Evolutionary conservation across 2,113 vertebrate species (phyloP), one percentile per base, ranked within the genome.

Genomic region (Rynchops niger): DNA sequence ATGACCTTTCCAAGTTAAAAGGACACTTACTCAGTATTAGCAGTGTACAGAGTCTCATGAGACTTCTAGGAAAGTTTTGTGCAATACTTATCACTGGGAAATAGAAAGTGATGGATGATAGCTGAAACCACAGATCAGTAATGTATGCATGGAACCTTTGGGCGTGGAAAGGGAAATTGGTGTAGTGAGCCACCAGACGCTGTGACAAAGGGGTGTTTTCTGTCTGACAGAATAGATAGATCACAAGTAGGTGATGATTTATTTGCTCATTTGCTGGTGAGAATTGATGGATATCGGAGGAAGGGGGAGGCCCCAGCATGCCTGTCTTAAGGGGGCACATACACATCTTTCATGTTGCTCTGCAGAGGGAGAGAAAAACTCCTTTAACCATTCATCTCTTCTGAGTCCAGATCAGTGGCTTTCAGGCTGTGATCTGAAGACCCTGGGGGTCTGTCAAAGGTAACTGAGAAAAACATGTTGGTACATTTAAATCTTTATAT

Each of bases 221-320:
- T 90, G 26, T 92, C 71, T 86, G 74, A 43, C 79, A 90, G 79
- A 86, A 42, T 4, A 80, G 87, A 93, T 56, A 40, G 42, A 78
- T 93, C 42, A 86, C 80, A 91, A 74, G 65, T 56, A 77, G 74
- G 53, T 38, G 74, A n/a, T 88, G 65, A 95, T 96, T 93, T 94
- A 89, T 97, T 93, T 96, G 85, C 63, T 93, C 20, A 18, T 92
- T 94, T 82, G 45, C 53, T 82, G 58, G 36, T 91, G 36, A 73
- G 56, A 84, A 49, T 30, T 82, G 77, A 72, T 94, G 42, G 53
- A 23, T 87, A 29, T 93, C 0, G 5, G 73, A 95, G 62, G 53
- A 83, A 74, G 15, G 38, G 50, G 50, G 34, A 77, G 38, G 29
- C 30, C 52, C 67, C 71, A 70, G 55, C 23, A 29, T 61, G 15